Base-by-base conservation (phyloP, 2,888 invertebrate species). In the Tortrix viridana region DNA sequence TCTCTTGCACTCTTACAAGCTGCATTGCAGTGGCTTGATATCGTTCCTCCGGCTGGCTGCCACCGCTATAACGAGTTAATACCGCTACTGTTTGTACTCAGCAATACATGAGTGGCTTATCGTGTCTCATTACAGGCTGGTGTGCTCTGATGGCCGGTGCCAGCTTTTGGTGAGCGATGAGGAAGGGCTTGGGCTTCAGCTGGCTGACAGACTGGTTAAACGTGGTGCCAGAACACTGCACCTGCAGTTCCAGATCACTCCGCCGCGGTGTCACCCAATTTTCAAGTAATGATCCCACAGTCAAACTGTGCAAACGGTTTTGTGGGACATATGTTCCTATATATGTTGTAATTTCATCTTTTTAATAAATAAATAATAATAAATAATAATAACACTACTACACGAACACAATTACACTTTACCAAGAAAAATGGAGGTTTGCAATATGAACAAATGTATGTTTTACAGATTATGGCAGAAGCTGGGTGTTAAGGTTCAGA, bases 91-190 rank as follows among this genome's bases (percentile, higher is more conserved):
- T 9, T 26, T 9, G 26, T 32, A 12, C 26, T 12, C 32, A 32
- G 32, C 32, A 12, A 2, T 32, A 12, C 26, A 2, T 12, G 7
- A 26, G 7, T 7, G 7, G 32, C 32, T 12, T n/a, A n/a, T n/a
- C 32, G 12, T 32, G 12, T 22, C 22, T 50, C 55, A 54, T 44
- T 65, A 20, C 71, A 85, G 84, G 54, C 55, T 84, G 0, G 63
- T 19, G 5, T 76, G 74, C 58, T 68, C 75, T 3, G 60, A 74
- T 4, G 70, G 77, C 3, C 66, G 65, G 5, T 69, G 67, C 5
- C 81, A 82, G 5, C 23, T 85, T 0, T 59, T 86, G n/a, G 12
- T 85, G 14, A 73, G 77, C 47, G 79, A 82, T 19, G 70, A 74
- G 4, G 73, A 77, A 26, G 52, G 66, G 0, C 65, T 78, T 12